Evolutionary conservation across 2,113 vertebrate species (phyloP).

Genomic region (crab-eating macaque (Macaca fascicularis)): DNA sequence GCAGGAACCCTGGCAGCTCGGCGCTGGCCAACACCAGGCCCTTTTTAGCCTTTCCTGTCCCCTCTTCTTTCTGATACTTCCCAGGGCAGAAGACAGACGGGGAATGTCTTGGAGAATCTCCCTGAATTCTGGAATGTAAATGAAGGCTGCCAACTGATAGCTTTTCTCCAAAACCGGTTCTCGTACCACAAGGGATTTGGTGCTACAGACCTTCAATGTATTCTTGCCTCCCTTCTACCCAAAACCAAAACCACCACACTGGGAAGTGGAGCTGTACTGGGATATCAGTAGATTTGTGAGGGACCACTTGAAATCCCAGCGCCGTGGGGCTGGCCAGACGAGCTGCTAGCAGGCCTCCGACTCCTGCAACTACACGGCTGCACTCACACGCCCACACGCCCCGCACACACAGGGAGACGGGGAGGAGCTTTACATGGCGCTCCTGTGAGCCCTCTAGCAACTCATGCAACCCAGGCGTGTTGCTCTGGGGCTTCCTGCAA

Average conservation of each 20-base stretch:
- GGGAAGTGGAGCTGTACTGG: neutral
- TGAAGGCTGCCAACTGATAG: no score
- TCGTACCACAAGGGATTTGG: neutral
- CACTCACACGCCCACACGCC: neutral
- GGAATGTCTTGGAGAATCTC: neutral
- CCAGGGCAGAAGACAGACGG: neutral
- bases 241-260: neutral
- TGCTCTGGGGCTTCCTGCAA: neutral
- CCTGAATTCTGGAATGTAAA: neutral
- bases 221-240: neutral
- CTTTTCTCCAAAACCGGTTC: neutral
- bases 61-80: neutral
- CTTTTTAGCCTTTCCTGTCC: neutral
- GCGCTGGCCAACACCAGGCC: neutral
- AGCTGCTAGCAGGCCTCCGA: neutral
- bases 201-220: neutral
- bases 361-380: neutral
- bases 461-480: neutral
- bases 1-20: fast-evolving
- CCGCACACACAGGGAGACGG: fast-evolving
- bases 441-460: neutral
- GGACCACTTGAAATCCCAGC: neutral
- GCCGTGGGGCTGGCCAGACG: neutral
- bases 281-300: neutral
- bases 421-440: fast-evolving